Evolutionary conservation across 1,140 invertebrate species (phyloP).

Genomic region (Schlechtendalia chinensis): DNA sequence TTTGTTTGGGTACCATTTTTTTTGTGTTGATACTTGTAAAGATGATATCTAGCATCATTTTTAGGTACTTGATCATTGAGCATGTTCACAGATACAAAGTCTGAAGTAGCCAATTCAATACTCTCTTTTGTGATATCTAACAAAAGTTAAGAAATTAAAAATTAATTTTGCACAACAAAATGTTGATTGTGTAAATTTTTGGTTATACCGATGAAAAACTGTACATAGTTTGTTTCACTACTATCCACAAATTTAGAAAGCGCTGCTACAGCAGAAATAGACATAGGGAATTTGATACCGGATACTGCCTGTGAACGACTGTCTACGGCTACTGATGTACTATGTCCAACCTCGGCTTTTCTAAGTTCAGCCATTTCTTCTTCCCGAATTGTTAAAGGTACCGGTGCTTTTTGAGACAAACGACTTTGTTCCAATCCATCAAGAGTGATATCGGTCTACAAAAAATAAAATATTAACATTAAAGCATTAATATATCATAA

Average conservation of each 20-base stretch:
- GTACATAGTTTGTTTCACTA: slow-evolving; percentile 64
- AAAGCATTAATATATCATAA: not conserved
- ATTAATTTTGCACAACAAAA: not conserved
- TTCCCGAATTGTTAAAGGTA: slow-evolving; percentile 84
- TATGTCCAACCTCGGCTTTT: slow-evolving; percentile 62
- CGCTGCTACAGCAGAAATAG: slow-evolving; percentile 59
- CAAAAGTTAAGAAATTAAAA: slow-evolving; percentile 10
- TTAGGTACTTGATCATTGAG: slow-evolving; percentile 75
- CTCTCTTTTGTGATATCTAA: slow-evolving; percentile 53
- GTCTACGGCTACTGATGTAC: slow-evolving; percentile 68
- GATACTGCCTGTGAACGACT: slow-evolving; percentile 87
- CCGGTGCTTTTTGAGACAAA: slow-evolving; percentile 73
- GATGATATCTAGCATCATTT: slow-evolving; percentile 85
- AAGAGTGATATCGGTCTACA: slow-evolving; percentile 77
- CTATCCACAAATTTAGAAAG: slow-evolving; percentile 61
- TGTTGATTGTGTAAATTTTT: not conserved
- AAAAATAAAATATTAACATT: slow-evolving; percentile 51
- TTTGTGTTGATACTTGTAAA: slow-evolving; percentile 87
- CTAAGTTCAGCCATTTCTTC: slow-evolving; percentile 82
- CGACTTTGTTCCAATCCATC: slow-evolving; percentile 80
- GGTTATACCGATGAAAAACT: slow-evolving; percentile 68
- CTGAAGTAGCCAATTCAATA: slow-evolving; percentile 51
- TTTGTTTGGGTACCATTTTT: slow-evolving; percentile 88
- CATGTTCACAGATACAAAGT: slow-evolving; percentile 55
- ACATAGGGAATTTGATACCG: slow-evolving; percentile 89